These are phyloP conservation scores for Oedothorax gibbosus DNA, from an alignment of 1,140 invertebrate species.

Conservation along the genomic window DNA sequence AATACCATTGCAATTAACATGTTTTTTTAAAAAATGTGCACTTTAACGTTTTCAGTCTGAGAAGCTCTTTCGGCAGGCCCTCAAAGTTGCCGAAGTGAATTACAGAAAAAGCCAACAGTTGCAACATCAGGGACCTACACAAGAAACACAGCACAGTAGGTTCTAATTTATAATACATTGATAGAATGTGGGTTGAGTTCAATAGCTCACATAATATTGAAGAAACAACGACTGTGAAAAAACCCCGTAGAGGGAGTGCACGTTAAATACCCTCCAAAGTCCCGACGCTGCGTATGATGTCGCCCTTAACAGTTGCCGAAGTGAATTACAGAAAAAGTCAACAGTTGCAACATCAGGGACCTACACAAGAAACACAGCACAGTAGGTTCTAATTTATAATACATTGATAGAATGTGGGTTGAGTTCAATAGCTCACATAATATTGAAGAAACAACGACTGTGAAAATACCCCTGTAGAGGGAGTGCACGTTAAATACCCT, in stretches of 20 bases:
- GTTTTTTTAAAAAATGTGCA: not conserved
- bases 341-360: conserved; percentile 80
- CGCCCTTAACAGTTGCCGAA: conserved; percentile 89
- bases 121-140: conserved; percentile 80
- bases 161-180: not conserved
- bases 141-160: conserved; percentile 84
- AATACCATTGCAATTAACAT: not conserved
- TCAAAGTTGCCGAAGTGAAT: conserved; percentile 88
- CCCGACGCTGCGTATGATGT: no score
- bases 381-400: conserved; percentile 74
- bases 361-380: conserved; percentile 82
- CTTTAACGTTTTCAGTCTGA: conserved; percentile 73
- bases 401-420: no score
- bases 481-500: no score
- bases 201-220: no score
- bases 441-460: no score
- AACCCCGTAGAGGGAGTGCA: conserved; percentile 86
- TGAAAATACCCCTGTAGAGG: no score
- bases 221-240: no score
- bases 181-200: no score
- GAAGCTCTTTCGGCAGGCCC: conserved; percentile 86
- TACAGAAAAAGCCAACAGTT: conserved; percentile 84
- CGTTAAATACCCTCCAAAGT: no score
- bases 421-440: no score
- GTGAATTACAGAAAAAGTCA: conserved; percentile 86